Base-by-base conservation (phyloP, 2,113 vertebrate genomes). In the Atherinomorus stipes region DNA sequence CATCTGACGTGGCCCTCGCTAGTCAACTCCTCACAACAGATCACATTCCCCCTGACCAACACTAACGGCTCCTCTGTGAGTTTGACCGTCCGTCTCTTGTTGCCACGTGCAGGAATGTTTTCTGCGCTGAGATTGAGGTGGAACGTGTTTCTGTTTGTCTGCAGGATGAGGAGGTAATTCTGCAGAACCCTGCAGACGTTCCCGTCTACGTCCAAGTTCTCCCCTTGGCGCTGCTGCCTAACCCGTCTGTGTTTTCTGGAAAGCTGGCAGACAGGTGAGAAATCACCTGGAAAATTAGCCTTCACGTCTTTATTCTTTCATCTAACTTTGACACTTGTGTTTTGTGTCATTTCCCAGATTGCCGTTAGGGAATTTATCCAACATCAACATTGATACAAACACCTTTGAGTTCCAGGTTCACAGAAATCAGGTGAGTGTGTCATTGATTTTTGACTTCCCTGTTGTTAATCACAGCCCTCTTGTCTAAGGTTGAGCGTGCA, bases 51-150 rank as follows among this genome's bases (percentile, higher is more conserved):
- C 22, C 94, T 99, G 50, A 99, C 98, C 74, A 99, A 95, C 77
- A 97, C 95, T 76, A 98, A 99, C 91, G 95, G 95, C 80, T 98
- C 97, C 53, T 97, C 97, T 45, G 98, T 99, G 93, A 97, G 97
- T 98, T 4, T 71, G 40, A 21, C 71, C 76, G 22, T n/a, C 47
- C 1, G 7, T 31, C 64, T 65, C 45, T 65, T 80, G 37, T 72
- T 44, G 19, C 1, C 56, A 21, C 19, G 1, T 9, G 40, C 47
- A 56, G 28, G 34, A 50, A 52, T 26, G 11, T 70, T 49, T 7
- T 4, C 31, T 7, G 22, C 31, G 64, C 26, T 56, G 3, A 31
- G 38, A 7, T 5, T 16, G 34, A 38, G 23, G 3, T n/a, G 26
- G 7, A 18, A 38, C 3, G 19, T 16, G 13, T 23, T 7, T 64